Base-by-base conservation (phyloP, 2,888 invertebrate species). In the Microchrysa polita region DNA sequence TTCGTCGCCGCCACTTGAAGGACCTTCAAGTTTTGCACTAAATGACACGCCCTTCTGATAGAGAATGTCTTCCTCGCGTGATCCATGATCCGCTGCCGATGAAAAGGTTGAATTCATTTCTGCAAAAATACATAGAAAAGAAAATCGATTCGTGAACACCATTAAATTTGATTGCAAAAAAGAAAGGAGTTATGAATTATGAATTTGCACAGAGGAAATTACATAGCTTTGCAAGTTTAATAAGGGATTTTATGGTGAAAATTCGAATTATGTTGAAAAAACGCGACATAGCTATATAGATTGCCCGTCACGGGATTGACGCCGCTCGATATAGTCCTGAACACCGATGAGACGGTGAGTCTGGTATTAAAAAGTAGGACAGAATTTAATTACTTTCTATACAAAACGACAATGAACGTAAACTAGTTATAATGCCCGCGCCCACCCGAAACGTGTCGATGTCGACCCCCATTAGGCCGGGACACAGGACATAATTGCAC, bases 31-130 rank as follows among this genome's bases (percentile, higher is more conserved):
- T 84, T 92, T 91, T 42, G 92, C 92, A 77, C 92, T 92, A 83
- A 93, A 91, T 67, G 92, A 91, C 2, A 91, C 92, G 80, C 92
- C 93, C 83, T 92, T 93, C 83, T 92, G 92, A 80, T 92, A 92
- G 48, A 93, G 85, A 75, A 93, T 89, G 82, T 92, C 92, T 81
- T 90, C 90, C 80, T 88, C 90, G 79, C 88, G 88, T 48, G 82
- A 78, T 1, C 84, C 82, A 57, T 83, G 82, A 69, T 89, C 88
- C 73, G 82, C 83, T 75, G 89, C 88, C 76, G 88, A 86, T 80
- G 87, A 87, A 74, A 83, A 85, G 73, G 93, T 92, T 77, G 91
- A 88, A 84, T 94, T 93, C 79, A 93, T 86, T 86, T 93, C 94
- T 94, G 89, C 5, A 86, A 86, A 79, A 79, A 44, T n/a, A n/a